phyloP scores from a whole-genome alignment of 2,797 vertebrate species.

The Sebastes elongatus region DNA sequence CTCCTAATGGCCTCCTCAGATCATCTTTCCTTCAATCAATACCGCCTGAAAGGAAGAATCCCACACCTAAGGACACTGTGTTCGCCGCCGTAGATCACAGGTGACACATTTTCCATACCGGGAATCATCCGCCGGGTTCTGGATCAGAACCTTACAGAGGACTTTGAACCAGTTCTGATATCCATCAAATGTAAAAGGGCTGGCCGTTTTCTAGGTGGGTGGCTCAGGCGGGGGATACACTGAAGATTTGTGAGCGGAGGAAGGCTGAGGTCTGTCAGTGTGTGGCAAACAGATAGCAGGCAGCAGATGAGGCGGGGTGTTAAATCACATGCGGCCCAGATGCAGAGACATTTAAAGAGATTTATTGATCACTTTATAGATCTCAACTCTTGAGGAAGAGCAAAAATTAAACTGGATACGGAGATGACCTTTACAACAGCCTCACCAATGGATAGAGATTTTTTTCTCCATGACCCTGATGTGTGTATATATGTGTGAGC shows the following conservation, averaged over 20 bases:
- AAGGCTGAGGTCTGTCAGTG: slow-evolving; percentile 43
- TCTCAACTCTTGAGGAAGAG: slow-evolving; percentile 80
- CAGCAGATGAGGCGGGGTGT: slow-evolving; percentile 50
- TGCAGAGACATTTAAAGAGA: slow-evolving; percentile 80
- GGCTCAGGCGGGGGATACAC: slow-evolving; percentile 6
- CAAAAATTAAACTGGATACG: slow-evolving; percentile 78
- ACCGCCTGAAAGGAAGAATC: slow-evolving; percentile 70
- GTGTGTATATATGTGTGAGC: slow-evolving; percentile 24
- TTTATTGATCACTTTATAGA: slow-evolving; percentile 85
- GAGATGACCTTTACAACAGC: slow-evolving; percentile 80
- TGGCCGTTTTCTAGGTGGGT: slow-evolving; percentile 21
- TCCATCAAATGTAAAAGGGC: slow-evolving; percentile 51
- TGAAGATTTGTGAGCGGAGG: slow-evolving; percentile 35
- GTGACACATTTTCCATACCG: slow-evolving; percentile 65
- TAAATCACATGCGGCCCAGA: slow-evolving; percentile 77
- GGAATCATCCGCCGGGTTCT: slow-evolving; percentile 21
- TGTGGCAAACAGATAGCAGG: slow-evolving; percentile 39
- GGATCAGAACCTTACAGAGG: slow-evolving; percentile 60
- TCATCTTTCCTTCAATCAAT: slow-evolving; percentile 77
- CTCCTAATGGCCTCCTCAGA: slow-evolving; percentile 71
- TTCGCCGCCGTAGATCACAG: slow-evolving; percentile 62
- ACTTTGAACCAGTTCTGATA: slow-evolving; percentile 59
- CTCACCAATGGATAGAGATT: slow-evolving; percentile 48
- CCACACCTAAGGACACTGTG: slow-evolving; percentile 70
- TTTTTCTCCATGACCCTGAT: not conserved